phyloP scores from a whole-genome alignment of 92 coral and sea anemone species.

The Umimayanthus chanpuru region DNA sequence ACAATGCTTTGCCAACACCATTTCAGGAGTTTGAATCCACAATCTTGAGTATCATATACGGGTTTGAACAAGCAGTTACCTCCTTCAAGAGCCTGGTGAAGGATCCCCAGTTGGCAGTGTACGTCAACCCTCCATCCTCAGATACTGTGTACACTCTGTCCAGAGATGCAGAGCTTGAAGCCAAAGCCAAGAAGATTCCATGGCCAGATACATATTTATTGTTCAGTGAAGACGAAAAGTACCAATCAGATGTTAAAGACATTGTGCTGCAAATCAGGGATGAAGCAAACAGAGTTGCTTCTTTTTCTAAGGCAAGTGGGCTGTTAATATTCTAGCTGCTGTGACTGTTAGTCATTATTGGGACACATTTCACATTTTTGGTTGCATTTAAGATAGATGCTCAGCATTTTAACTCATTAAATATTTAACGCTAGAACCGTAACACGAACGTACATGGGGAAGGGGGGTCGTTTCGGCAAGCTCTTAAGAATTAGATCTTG shows the following conservation, averaged over 20 bases:
- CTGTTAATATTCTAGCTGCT: background rate
- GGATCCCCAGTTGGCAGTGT: slow-evolving; percentile 74
- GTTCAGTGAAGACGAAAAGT: slow-evolving; percentile 87
- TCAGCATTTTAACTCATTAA: no score
- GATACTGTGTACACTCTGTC: slow-evolving; percentile 91
- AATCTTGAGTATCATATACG: slow-evolving; percentile 66
- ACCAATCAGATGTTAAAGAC: slow-evolving; percentile 73
- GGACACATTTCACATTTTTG: no score
- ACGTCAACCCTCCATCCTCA: slow-evolving; percentile 81
- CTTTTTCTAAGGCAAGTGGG: slow-evolving; percentile 72
- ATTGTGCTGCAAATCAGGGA: slow-evolving; percentile 66
- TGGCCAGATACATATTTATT: slow-evolving; percentile 91
- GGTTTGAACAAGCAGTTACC: slow-evolving; percentile 82
- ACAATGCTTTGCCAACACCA: background rate
- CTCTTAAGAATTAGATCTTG: no score
- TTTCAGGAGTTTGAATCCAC: slow-evolving; percentile 79
- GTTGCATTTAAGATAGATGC: no score
- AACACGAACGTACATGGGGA: no score
- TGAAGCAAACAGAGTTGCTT: slow-evolving; percentile 75
- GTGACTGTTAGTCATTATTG: background rate
- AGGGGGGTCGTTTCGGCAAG: no score
- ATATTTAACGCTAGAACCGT: no score
- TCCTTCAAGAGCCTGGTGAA: slow-evolving; percentile 79
- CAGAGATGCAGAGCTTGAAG: slow-evolving; percentile 76
- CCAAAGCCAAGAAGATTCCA: slow-evolving; percentile 62